These are phyloP conservation scores for Proctacanthus coquilletti DNA, from an alignment of 1,140 invertebrate species.

Conservation along the genomic window DNA sequence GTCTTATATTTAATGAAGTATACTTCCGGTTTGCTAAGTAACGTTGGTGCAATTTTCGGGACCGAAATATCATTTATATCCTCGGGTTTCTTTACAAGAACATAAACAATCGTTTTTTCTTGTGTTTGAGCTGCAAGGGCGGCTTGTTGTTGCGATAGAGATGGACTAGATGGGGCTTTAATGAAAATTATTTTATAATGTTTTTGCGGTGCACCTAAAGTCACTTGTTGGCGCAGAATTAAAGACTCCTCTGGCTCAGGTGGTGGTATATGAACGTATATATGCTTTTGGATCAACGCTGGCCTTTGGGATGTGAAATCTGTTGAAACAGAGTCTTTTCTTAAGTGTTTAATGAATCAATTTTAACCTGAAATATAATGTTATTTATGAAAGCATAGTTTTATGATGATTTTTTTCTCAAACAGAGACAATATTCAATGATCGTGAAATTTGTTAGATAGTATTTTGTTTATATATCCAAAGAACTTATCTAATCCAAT, in stretches of 20 bases:
- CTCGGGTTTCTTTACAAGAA: slow-evolving; percentile 54
- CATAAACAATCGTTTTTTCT: slow-evolving; percentile 74
- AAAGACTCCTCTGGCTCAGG: slow-evolving; percentile 24
- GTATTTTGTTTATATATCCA: too few species aligned
- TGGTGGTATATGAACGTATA: slow-evolving; percentile 26
- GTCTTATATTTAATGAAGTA: slow-evolving; percentile 62
- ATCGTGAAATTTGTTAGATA: too few species aligned
- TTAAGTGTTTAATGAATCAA: too few species aligned
- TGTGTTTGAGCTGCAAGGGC: slow-evolving; percentile 47
- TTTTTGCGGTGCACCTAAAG: too few species aligned
- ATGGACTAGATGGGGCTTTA: slow-evolving; percentile 56
- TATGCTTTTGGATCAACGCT: slow-evolving; percentile 27
- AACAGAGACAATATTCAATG: too few species aligned
- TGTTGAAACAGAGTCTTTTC: too few species aligned
- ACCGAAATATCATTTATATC: too few species aligned
- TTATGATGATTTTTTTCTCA: too few species aligned
- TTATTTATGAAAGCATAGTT: too few species aligned
- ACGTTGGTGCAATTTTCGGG: slow-evolving; percentile 19
- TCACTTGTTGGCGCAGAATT: slow-evolving; percentile 6
- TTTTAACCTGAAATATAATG: too few species aligned
- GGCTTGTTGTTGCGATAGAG: slow-evolving; percentile 44
- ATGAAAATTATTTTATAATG: slow-evolving; percentile 81
- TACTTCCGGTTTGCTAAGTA: slow-evolving; percentile 53
- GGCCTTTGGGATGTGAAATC: too few species aligned
- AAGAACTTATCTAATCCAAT: too few species aligned